phyloP scores from a whole-genome alignment of 1,140 invertebrate genomes.

The Ooceraea biroi region DNA sequence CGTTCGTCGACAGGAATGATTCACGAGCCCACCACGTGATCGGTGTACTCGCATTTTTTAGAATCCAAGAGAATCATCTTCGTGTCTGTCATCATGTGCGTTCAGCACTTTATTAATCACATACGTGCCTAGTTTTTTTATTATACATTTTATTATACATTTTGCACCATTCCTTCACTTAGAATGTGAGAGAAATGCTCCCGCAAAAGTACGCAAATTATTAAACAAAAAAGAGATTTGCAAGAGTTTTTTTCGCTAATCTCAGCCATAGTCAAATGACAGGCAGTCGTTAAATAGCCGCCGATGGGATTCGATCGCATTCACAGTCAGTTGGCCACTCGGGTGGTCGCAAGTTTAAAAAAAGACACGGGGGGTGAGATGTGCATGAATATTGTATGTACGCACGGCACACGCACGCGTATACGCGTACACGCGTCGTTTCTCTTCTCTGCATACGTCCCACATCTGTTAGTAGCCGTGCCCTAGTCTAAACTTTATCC shows the following conservation, averaged over 20 bases:
- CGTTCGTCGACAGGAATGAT: conserved; percentile 65
- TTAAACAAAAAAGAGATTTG: neutral
- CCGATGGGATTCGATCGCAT: neutral
- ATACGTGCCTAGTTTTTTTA: too few species aligned
- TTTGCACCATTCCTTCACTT: too few species aligned
- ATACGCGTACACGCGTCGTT: too few species aligned
- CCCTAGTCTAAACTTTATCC: conserved; percentile 55
- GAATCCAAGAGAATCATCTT: conserved; percentile 18
- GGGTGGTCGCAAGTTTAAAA: conserved; percentile 16
- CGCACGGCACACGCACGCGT: conserved; percentile 29
- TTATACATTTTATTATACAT: neutral
- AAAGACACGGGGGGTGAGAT: neutral
- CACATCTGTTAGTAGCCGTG: conserved; percentile 66
- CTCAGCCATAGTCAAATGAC: neutral
- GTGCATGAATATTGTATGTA: conserved; percentile 23
- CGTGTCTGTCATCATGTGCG: neutral
- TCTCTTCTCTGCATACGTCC: conserved; percentile 53
- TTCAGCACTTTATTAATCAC: neutral
- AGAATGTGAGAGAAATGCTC: too few species aligned
- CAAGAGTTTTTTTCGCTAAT: neutral
- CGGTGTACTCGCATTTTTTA: conserved; percentile 31
- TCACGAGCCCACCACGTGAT: conserved; percentile 52
- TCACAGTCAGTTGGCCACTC: neutral
- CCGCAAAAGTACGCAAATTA: neutral
- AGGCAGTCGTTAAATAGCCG: neutral